Evolutionary conservation across 2,888 invertebrate genomes (phyloP).

Genomic region (Marronus borbonicus): DNA sequence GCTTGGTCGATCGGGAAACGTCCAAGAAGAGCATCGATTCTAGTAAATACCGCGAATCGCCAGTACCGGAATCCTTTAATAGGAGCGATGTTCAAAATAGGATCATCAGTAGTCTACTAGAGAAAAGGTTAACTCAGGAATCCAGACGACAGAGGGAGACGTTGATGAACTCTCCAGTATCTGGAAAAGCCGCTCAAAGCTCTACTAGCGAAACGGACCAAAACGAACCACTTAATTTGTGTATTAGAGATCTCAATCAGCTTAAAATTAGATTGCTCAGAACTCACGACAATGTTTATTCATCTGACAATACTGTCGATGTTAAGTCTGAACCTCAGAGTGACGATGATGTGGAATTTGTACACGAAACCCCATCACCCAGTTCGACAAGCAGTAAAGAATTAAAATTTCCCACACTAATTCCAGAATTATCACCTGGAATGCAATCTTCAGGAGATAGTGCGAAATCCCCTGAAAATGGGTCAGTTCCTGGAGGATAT

Average conservation of each 20-base stretch:
- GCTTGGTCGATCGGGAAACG: slow-evolving; percentile 68
- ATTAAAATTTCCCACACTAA: slow-evolving; percentile 58
- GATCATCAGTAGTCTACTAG: slow-evolving; percentile 80
- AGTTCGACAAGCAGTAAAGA: slow-evolving; percentile 59
- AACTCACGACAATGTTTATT: slow-evolving; percentile 77
- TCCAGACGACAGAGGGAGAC: slow-evolving; percentile 69
- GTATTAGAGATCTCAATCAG: slow-evolving; percentile 83
- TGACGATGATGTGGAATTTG: slow-evolving; percentile 73
- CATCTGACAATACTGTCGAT: slow-evolving; percentile 70
- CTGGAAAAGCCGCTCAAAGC: slow-evolving; percentile 67
- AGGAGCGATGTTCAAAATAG: slow-evolving; percentile 80
- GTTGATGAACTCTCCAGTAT: slow-evolving; percentile 58
- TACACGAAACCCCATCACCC: slow-evolving; percentile 65
- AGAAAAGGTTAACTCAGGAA: slow-evolving; percentile 80
- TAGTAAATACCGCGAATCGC: slow-evolving; percentile 55
- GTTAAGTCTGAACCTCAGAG: slow-evolving; percentile 76
- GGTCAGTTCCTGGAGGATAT: slow-evolving; percentile 71
- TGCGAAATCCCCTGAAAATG: slow-evolving; percentile 69
- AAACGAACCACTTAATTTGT: slow-evolving; percentile 88
- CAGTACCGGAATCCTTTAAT: slow-evolving; percentile 63
- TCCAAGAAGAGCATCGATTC: slow-evolving; percentile 52
- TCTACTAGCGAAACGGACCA: slow-evolving; percentile 67
- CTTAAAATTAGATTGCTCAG: slow-evolving; percentile 78
- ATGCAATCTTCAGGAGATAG: slow-evolving; percentile 69
- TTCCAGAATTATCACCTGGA: slow-evolving; percentile 57